Base-by-base conservation (phyloP, 2,797 vertebrate species). In the Tenualosa thibaudeaui region DNA sequence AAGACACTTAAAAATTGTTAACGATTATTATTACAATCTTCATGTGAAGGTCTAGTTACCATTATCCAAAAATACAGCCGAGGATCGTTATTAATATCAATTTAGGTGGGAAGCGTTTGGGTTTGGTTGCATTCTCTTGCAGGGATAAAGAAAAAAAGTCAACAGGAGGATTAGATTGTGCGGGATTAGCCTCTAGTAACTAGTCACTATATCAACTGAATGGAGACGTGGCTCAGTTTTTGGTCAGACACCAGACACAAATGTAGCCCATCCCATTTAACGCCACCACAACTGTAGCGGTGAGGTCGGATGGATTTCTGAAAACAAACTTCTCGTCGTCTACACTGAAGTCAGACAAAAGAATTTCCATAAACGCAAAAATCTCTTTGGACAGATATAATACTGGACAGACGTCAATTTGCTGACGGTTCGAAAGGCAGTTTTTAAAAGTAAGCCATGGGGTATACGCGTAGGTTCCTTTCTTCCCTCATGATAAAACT, bases 181-280 rank as follows among this genome's bases (percentile, higher is more conserved):
- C 75, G 83, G 87, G 90, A 91, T 92, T 89, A 92, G 86, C 82
- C 84, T 75, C 84, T 86, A 89, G 85, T 83, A 37, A 84, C 87
- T 43, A 89, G 85, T 83, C 46, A 84, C 87, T 43, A 87, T 81
- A 86, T 82, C 81, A 81, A 84, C 40, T 19, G 13, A 49, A 83
- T 82, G 49, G 62, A 75, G 68, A 75, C 68, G 68, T 75, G 68
- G 68, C 68, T 75, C 31, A 75, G 68, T 75, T 75, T 75, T 75
- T 75, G 68, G 68, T 75, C 68, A 75, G 68, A 75, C 31, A 43
- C 31, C 68, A 75, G 68, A 75, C 68, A 75, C 58, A 75, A 71
- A 75, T 75, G 68, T 43, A 40, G 68, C 68, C 68, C 68, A 75
- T 75, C 37, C 15, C 68, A 75, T 37, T 37, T 17, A 43, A 37